Conservation (phyloP, 1,140 invertebrate species). For the Leptoteleia sp. region DNA sequence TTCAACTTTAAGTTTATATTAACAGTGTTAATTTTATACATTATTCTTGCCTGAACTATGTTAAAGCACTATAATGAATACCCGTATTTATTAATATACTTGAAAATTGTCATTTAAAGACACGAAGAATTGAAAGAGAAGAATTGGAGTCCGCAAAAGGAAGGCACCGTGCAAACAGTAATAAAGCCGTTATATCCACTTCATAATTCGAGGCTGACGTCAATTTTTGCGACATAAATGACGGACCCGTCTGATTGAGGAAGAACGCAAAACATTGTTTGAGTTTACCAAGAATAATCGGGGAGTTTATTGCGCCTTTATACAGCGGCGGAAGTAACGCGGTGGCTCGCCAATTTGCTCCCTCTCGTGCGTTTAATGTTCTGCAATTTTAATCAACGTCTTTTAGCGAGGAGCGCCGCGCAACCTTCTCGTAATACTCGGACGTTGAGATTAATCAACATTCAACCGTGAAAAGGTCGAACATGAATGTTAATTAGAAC, state of each 20-base stretch:
- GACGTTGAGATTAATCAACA: slow-evolving; percentile 56
- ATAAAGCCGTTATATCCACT: slow-evolving; percentile 23
- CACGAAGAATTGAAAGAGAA: not conserved
- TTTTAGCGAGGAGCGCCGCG: slow-evolving; percentile 12
- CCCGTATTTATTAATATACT: no score
- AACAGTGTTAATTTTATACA: no score
- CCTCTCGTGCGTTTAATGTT: slow-evolving; percentile 49
- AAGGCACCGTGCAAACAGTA: slow-evolving; percentile 20
- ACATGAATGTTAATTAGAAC: slow-evolving; percentile 60
- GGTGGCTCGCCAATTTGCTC: slow-evolving; percentile 27
- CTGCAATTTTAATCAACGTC: slow-evolving; percentile 63
- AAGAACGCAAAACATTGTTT: slow-evolving; percentile 45
- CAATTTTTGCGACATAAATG: slow-evolving; percentile 29
- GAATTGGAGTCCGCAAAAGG: slow-evolving; percentile 1
- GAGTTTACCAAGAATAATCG: slow-evolving; percentile 44
- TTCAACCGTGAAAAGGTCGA: slow-evolving; percentile 48
- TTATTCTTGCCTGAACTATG: no score
- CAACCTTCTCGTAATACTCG: slow-evolving; percentile 43
- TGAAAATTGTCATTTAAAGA: not conserved
- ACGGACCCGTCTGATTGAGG: slow-evolving; percentile 21
- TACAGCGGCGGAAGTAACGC: slow-evolving; percentile 9
- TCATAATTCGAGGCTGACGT: slow-evolving; percentile 24
- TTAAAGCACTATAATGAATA: no score
- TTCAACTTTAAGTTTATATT: no score
- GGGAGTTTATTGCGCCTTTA: slow-evolving; percentile 29